Evolutionary conservation across 2,113 vertebrate genomes (phyloP).

Genomic region (Rhombomys opimus): DNA sequence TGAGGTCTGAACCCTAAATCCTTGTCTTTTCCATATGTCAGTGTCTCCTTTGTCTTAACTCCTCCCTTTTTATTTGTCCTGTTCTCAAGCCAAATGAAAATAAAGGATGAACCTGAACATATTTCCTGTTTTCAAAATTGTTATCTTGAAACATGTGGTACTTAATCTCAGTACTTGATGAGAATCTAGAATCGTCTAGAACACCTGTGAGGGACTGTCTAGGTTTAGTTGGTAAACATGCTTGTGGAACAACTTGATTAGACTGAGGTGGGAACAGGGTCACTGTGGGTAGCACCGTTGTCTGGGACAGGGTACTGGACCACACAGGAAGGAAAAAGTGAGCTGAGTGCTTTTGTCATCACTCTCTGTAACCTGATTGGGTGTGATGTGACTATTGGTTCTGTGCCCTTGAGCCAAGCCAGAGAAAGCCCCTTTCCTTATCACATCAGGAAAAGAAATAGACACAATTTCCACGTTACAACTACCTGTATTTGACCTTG

Average conservation of each 20-base stretch:
- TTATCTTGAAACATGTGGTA: neutral
- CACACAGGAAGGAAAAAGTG: neutral
- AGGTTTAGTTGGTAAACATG: neutral
- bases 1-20: neutral
- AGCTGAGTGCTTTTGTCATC: too few relatives aligned
- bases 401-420: neutral
- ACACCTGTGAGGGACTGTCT: neutral
- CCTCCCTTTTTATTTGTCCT: neutral
- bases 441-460: neutral
- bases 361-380: neutral
- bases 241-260: neutral
- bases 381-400: neutral
- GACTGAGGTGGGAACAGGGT: neutral
- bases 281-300: neutral
- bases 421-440: neutral
- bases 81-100: neutral
- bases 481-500: neutral
- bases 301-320: neutral
- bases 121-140: neutral
- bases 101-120: neutral
- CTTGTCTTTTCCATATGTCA: neutral
- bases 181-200: neutral
- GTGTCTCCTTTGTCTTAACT: neutral
- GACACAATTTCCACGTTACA: neutral
- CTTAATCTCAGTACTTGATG: neutral